Conservation (phyloP, 2,888 invertebrate species). For the Blera fallax region DNA sequence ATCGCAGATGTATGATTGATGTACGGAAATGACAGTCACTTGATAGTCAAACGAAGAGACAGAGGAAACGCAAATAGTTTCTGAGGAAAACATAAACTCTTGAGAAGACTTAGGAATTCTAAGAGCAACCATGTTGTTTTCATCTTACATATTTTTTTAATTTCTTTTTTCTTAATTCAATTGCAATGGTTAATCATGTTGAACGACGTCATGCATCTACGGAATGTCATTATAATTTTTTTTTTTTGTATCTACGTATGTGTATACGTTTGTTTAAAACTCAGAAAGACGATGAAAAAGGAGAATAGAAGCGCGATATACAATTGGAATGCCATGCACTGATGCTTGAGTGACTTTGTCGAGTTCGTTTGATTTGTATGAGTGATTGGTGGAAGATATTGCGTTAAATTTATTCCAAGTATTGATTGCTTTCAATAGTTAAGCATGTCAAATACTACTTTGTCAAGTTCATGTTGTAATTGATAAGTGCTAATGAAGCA, state of each 20-base stretch:
- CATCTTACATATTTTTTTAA: neutral
- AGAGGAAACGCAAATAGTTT: neutral
- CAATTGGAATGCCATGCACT: constrained; percentile 64
- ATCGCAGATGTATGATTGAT: constrained; percentile 29
- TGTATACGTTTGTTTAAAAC: constrained; percentile 15
- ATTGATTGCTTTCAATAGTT: constrained; percentile 33
- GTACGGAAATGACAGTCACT: constrained; percentile 55
- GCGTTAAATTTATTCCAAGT: constrained; percentile 13
- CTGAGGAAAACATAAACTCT: neutral
- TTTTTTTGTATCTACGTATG: too few relatives aligned
- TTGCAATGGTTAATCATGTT: constrained; percentile 59
- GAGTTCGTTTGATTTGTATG: constrained; percentile 5
- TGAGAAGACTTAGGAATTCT: constrained; percentile 59
- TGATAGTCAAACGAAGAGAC: neutral
- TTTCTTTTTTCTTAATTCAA: neutral
- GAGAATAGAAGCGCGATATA: neutral
- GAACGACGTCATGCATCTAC: constrained; percentile 57
- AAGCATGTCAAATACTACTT: neutral
- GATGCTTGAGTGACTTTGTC: constrained; percentile 54
- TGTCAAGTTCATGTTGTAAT: constrained; percentile 22
- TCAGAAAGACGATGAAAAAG: neutral
- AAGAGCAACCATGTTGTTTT: constrained; percentile 3
- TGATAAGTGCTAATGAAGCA: neutral
- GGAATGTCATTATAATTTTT: constrained; percentile 51
- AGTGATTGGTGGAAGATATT: constrained; percentile 29